Conservation (phyloP, 2,888 invertebrate genomes). For the Lycophotia porphyrea region DNA sequence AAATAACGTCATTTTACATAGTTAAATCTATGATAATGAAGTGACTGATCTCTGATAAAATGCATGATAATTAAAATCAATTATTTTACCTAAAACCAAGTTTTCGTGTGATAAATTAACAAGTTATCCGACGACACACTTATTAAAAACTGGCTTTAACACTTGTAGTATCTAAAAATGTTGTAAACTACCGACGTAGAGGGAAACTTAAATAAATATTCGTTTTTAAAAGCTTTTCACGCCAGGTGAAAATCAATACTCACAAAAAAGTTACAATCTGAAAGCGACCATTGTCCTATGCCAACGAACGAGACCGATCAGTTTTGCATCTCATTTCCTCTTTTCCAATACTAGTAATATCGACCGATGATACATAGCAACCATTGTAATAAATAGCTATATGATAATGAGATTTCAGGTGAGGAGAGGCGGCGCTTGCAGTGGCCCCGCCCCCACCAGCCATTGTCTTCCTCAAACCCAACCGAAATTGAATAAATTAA, state of each 20-base stretch:
- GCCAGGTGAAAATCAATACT: constrained; percentile 48
- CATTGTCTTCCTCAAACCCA: constrained; percentile 81
- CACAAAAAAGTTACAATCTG: constrained; percentile 17
- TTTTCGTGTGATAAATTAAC: background rate
- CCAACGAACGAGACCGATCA: constrained; percentile 35
- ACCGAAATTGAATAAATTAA: constrained; percentile 89
- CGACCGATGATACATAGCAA: constrained; percentile 66
- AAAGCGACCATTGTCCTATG: constrained; percentile 29
- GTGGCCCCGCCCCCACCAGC: constrained; percentile 82
- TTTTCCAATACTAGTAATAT: constrained; percentile 52
- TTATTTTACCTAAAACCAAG: background rate
- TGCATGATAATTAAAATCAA: background rate
- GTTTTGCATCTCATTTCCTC: constrained; percentile 57
- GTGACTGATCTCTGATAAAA: background rate
- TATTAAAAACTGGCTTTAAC: background rate
- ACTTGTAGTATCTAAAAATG: background rate
- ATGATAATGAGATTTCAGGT: constrained; percentile 83
- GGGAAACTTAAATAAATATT: background rate
- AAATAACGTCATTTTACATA: background rate
- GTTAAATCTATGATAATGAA: background rate
- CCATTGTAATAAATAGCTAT: constrained; percentile 62
- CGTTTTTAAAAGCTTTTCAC: background rate
- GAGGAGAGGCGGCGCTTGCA: constrained; percentile 76
- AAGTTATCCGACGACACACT: background rate
- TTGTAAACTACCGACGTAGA: background rate